phyloP scores from a whole-genome alignment of 2,797 vertebrate genomes.

The Oreochromis grahami region DNA sequence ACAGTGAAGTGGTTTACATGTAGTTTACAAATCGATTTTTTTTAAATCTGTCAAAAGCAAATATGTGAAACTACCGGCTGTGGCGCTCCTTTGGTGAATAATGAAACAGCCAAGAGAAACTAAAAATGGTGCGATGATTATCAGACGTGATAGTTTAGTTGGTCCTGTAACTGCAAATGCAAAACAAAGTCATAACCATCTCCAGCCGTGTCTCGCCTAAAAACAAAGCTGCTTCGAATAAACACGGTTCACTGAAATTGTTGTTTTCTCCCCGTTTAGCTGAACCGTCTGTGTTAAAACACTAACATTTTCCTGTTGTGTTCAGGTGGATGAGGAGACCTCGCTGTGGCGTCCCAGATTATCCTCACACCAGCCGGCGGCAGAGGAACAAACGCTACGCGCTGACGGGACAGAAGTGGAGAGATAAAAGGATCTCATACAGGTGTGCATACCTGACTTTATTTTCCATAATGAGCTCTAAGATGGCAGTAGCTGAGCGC shows the following conservation, averaged over 20 bases:
- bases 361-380: conserved; percentile 84
- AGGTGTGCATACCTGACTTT: conserved; percentile 69
- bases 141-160: not conserved
- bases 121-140: rapidly evolving
- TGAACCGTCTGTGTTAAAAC: not conserved
- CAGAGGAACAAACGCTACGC: conserved; percentile 94
- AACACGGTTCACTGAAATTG: rapidly evolving
- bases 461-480: not conserved
- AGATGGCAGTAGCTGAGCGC: not conserved
- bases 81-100: not conserved
- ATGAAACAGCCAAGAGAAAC: not conserved
- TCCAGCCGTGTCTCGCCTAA: not conserved
- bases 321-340: conserved; percentile 96
- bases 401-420: conserved; percentile 96
- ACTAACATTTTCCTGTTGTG: rapidly evolving
- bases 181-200: rapidly evolving
- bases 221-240: not conserved
- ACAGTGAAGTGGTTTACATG: not conserved
- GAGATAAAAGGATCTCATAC: conserved; percentile 95
- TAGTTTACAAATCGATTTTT: not conserved
- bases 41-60: not conserved
- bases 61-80: not conserved
- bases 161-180: not conserved
- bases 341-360: conserved; percentile 93
- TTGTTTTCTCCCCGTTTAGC: not conserved